Base-by-base conservation (phyloP, 2,888 invertebrate genomes). In the Pseudanteris insignis region DNA sequence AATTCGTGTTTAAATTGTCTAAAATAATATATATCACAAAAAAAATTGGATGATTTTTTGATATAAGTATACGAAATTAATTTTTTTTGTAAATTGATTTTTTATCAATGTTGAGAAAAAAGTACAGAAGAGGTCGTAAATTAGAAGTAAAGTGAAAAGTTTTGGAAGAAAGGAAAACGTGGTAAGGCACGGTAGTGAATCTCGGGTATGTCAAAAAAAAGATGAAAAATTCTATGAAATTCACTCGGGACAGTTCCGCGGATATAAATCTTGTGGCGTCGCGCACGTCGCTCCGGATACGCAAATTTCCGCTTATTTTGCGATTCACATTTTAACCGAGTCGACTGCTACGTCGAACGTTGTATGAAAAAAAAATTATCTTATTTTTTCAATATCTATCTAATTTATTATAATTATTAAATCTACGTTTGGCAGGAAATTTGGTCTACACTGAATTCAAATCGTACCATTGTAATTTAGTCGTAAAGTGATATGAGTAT, bases 141-240 rank as follows among this genome's bases (percentile, higher is more conserved):
- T 41, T 43, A 21, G 29, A 29, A 34, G 13, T 18, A 44, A 32
- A 25, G 46, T 14, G 26, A 18, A 33, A 54, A 54, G 38, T 54
- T 54, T 30, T 32, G 32, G 18, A 28, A 46, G 47, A 47, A 54
- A 54, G 37, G 48, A 47, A 60, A 48, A 48, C 38, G 46, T 21
- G 30, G 57, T 34, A 37, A 55, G 43, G 44, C 41, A 28, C 41
- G 37, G 51, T 48, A 63, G 47, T 60, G 53, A 47, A 60, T 60
- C 53, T 54, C 53, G 48, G 37, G 24, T 41, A 41, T 14, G 60
- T 60, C 53, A 18, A 18, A 18, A 18, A 18, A 18, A 53, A 41
- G 46, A 47, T 46, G 51, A 60, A 60, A 59, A 60, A 53, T 60
- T 53, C 59, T 47, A 60, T 60, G 37, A 53, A 60, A 60, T 60